Percentiles rank a stretch among this genome's conserved stretches.
These are phyloP conservation scores for Tetragonisca angustula DNA, from an alignment of 2,888 invertebrate species.

Conservation along the genomic window DNA sequence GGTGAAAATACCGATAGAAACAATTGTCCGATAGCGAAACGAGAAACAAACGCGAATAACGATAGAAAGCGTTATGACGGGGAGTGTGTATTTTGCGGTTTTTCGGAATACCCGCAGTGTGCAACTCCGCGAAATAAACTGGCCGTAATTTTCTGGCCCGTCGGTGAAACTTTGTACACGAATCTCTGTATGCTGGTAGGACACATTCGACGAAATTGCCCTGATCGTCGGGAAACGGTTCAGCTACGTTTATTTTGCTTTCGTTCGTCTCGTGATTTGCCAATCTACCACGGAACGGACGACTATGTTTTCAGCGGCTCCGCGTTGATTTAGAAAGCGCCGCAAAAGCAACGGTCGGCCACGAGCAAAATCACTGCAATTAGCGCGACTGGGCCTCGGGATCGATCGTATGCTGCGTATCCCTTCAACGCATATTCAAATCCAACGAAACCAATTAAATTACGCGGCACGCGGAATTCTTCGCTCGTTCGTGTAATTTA, in stretches of 20 bases:
- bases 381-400: slow-evolving; percentile 42
- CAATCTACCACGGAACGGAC: slow-evolving; percentile 18
- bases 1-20: slow-evolving; percentile 51
- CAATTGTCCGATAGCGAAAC: slow-evolving; percentile 44
- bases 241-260: slow-evolving; percentile 17
- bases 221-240: background rate
- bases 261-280: slow-evolving; percentile 42
- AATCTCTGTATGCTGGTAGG: background rate
- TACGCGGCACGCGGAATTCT: background rate
- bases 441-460: slow-evolving; percentile 21
- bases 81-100: slow-evolving; percentile 32
- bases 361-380: slow-evolving; percentile 60
- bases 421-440: slow-evolving; percentile 5
- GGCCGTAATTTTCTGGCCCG: slow-evolving; percentile 10
- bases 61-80: slow-evolving; percentile 52
- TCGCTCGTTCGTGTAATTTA: background rate
- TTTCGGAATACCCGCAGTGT: slow-evolving; percentile 34
- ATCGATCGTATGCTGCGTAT: slow-evolving; percentile 8
- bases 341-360: slow-evolving; percentile 15
- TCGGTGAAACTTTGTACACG: slow-evolving; percentile 3
- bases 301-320: slow-evolving; percentile 30
- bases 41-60: slow-evolving; percentile 5
- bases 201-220: background rate
- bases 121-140: slow-evolving; percentile 7
- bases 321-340: slow-evolving; percentile 56